Base-by-base conservation (phyloP, 2,797 vertebrate genomes). In the Fundulus diaphanus region DNA sequence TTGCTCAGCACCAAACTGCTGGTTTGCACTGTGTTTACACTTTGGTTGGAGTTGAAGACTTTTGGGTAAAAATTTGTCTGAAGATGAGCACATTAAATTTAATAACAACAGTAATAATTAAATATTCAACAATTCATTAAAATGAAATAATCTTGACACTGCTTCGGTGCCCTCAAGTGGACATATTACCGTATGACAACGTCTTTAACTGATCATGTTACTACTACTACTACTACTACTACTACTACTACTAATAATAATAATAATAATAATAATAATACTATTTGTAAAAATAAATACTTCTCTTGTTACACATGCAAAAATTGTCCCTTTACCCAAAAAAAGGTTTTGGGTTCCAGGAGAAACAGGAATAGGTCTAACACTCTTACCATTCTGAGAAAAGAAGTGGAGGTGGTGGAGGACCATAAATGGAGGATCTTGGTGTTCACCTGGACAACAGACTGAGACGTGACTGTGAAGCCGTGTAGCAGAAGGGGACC, bases 151-250 rank as follows among this genome's bases (percentile, higher is more conserved):
- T 11, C 0, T 61, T 35, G 22, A 35, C 29, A 15, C 22, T 46
- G 29, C 48, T 66, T n/a, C 33, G 27, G 65, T 51, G 22, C 54
- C 57, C 3, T 13, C 76, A 7, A 48, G 72, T 68, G 72, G 54
- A n/a, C 40, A 66, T n/a, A n/a, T 3, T 15, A 56, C 9, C 72
- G 68, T 15, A 67, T 5, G 49, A 56, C 13, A 18, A 48, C 1
- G 15, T 59, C 29, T 27, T 29, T 12, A 35, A 35, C 1, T 35
- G 2, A 61, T 33, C 35, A 9, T 31, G 29, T 6, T 22, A 61
- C 18, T 61, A 3, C 15, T 33, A 33, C 13, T 16, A 5, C 12
- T 9, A 11, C 24, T n/a, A 1, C 24, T 52, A 9, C 12, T 57
- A 3, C 29, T 31, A 2, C 27, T 31, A 3, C 2, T 18, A 31